Percentiles rank a stretch among this genome's conserved stretches.
phyloP scores from a whole-genome alignment of 2,113 vertebrate genomes.

The Uropsilus gracilis region DNA sequence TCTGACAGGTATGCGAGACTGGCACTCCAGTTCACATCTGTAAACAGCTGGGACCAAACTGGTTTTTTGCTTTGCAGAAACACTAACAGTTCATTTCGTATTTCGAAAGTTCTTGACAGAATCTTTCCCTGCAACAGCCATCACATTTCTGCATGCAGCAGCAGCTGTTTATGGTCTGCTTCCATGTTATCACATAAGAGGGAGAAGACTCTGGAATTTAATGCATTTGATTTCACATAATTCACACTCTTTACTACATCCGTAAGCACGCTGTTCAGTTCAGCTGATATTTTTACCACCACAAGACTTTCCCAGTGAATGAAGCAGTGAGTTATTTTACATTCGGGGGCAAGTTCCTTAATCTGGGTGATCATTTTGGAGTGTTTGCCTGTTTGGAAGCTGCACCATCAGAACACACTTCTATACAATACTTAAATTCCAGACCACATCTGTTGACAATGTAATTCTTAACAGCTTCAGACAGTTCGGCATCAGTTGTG shows the following conservation, averaged over 20 bases:
- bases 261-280: constrained; percentile 41
- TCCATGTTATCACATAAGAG: constrained; percentile 56
- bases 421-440: constrained; percentile 52
- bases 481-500: constrained; percentile 38
- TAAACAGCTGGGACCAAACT: constrained; percentile 57
- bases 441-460: constrained; percentile 53
- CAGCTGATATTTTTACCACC: constrained; percentile 48
- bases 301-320: constrained; percentile 49
- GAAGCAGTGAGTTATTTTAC: constrained; percentile 41
- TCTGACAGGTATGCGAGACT: constrained; percentile 61
- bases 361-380: constrained; percentile 34
- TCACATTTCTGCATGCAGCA: constrained; percentile 29
- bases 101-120: constrained; percentile 59
- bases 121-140: constrained; percentile 58
- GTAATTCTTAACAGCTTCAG: constrained; percentile 53
- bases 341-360: constrained; percentile 40
- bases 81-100: constrained; percentile 41
- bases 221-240: constrained; percentile 42
- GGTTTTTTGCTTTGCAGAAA: constrained; percentile 55
- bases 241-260: constrained; percentile 54
- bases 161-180: constrained; percentile 43
- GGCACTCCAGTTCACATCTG: constrained; percentile 61
- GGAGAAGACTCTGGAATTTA: constrained; percentile 50
- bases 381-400: constrained; percentile 29
- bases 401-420: constrained; percentile 22